These are phyloP conservation scores for Epirrhoe tristata DNA, from an alignment of 2,888 invertebrate species.

Conservation along the genomic window DNA sequence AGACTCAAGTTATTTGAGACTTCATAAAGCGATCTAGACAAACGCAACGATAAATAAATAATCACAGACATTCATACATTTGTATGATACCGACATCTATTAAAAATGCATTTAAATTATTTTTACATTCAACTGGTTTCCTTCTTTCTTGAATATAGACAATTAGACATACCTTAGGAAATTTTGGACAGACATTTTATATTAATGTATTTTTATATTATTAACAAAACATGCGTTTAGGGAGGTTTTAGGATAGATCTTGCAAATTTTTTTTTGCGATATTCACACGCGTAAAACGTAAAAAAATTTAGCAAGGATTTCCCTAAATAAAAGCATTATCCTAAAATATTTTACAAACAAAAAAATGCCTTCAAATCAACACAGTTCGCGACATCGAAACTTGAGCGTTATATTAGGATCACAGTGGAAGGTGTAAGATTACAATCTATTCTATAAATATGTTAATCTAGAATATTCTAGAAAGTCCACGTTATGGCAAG, in stretches of 20 bases:
- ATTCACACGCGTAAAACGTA: constrained; percentile 50
- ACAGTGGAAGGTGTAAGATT: constrained; percentile 84
- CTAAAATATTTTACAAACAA: constrained; percentile 45
- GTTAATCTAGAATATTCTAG: constrained; percentile 53
- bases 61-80: constrained; percentile 79
- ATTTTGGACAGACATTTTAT: constrained; percentile 27
- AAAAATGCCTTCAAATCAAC: constrained; percentile 52
- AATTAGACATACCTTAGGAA: constrained; percentile 12
- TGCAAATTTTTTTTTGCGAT: constrained; percentile 15
- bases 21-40: constrained; percentile 18
- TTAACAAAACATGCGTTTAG: neutral
- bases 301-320: constrained; percentile 75
- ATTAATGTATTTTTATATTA: constrained; percentile 1
- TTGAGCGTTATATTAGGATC: constrained; percentile 85
- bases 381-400: constrained; percentile 75
- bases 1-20: constrained; percentile 18
- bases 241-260: constrained; percentile 5
- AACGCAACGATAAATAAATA: constrained; percentile 65
- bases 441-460: constrained; percentile 71
- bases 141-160: constrained; percentile 8
- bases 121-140: constrained; percentile 14
- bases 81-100: constrained; percentile 43
- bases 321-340: constrained; percentile 64
- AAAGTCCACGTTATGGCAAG: constrained; percentile 84
- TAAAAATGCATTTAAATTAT: constrained; percentile 49